Evolutionary conservation across 2,797 vertebrate genomes (phyloP).

Genomic region (Labeo calbasu): DNA sequence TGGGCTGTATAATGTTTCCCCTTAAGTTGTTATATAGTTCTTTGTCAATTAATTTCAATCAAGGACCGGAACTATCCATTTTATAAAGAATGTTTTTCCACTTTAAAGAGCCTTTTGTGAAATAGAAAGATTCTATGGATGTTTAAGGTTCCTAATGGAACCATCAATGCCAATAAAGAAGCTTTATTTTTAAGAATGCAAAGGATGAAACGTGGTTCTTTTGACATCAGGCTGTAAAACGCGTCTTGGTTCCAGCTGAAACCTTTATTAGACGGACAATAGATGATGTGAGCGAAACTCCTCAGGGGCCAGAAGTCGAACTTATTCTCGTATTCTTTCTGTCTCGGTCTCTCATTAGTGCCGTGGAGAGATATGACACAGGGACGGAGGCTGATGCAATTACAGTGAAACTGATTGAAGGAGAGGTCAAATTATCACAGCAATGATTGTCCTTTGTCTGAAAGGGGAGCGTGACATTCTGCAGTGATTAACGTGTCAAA

Average conservation of each 20-base stretch:
- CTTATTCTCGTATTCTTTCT: conserved; percentile 10
- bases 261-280: conserved; percentile 65
- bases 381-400: conserved; percentile 85
- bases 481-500: conserved; percentile 81
- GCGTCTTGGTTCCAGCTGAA: conserved; percentile 1
- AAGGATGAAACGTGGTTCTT: neutral
- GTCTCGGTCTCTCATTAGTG: conserved; percentile 44
- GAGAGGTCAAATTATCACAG: conserved; percentile 84
- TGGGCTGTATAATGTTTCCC: too few relatives aligned
- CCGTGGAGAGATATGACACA: conserved; percentile 78
- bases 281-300: conserved; percentile 46
- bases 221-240: neutral
- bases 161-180: neutral
- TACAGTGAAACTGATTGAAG: conserved; percentile 83
- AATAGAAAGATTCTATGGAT: neutral
- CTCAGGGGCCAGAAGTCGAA: conserved; percentile 22
- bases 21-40: too few relatives aligned
- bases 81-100: neutral
- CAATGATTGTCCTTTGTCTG: conserved; percentile 84
- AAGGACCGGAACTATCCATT: neutral
- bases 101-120: neutral
- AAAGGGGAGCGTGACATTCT: conserved; percentile 76
- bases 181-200: neutral
- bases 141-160: neutral
- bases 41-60: too few relatives aligned